phyloP scores from a whole-genome alignment of 2,797 vertebrate species.

The Lagocephalus sceleratus region DNA sequence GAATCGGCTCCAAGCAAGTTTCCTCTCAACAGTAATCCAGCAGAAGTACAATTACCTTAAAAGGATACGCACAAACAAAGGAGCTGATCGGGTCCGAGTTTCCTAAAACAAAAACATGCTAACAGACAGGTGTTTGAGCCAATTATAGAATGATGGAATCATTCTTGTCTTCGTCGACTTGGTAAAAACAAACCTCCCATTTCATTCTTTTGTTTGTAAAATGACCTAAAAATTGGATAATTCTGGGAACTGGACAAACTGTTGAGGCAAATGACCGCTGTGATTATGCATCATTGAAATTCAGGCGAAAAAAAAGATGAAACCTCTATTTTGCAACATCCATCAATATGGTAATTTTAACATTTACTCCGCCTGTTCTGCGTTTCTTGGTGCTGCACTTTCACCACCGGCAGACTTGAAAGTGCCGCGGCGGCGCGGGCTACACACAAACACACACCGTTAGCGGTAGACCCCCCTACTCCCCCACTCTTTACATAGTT shows the following conservation, averaged over 20 bases:
- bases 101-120: too few species aligned
- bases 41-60: too few species aligned
- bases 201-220: slow-evolving; percentile 50
- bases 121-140: too few species aligned
- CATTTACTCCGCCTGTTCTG: slow-evolving; percentile 79
- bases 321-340: slow-evolving; percentile 77
- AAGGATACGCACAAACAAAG: too few species aligned
- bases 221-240: slow-evolving; percentile 67
- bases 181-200: slow-evolving; percentile 47
- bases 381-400: slow-evolving; percentile 70
- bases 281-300: slow-evolving; percentile 73
- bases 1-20: too few species aligned
- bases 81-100: too few species aligned
- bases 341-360: slow-evolving; percentile 94
- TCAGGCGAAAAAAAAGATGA: slow-evolving; percentile 63
- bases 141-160: too few species aligned
- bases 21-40: too few species aligned
- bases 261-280: slow-evolving; percentile 64
- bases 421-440: slow-evolving; percentile 55
- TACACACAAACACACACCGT: slow-evolving; percentile 12
- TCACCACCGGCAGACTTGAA: slow-evolving; percentile 66
- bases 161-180: too few species aligned
- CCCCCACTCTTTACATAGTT: slow-evolving; percentile 57
- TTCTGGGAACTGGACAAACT: slow-evolving; percentile 64
- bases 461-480: slow-evolving; percentile 54